A percentile compares a stretch with the other conserved stretches of the same genome.
phyloP scores from a whole-genome alignment of 2,888 invertebrate species.

The Eledone cirrhosa region DNA sequence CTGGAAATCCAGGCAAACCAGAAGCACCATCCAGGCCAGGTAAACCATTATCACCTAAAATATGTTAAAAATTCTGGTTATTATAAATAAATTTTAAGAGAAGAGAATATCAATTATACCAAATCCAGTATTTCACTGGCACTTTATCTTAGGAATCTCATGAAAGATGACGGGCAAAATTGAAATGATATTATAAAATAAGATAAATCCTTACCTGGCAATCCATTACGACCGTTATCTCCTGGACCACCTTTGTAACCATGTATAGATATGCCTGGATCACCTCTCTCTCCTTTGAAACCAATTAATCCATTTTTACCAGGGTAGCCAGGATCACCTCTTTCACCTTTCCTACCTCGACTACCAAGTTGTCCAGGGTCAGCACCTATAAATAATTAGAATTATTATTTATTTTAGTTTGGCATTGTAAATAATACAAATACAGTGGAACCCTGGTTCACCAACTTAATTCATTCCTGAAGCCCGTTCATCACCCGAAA shows the following conservation, averaged over 20 bases:
- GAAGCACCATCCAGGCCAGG: conserved; percentile 58
- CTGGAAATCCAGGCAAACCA: conserved; percentile 41
- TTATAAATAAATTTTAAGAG: background rate
- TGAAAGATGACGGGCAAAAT: too few relatives aligned
- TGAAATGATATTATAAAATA: background rate
- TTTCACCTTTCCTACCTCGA: conserved; percentile 28
- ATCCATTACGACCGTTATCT: conserved; percentile 27
- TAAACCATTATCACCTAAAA: conserved; percentile 54
- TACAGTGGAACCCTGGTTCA: too few relatives aligned
- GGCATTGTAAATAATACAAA: too few relatives aligned
- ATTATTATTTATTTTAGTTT: too few relatives aligned
- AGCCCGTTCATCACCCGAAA: too few relatives aligned
- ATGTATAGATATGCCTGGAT: background rate
- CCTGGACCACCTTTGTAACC: conserved; percentile 32
- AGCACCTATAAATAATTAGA: too few relatives aligned
- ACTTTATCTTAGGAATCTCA: too few relatives aligned
- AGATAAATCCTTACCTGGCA: conserved; percentile 19
- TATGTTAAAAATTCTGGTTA: background rate
- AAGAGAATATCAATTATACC: too few relatives aligned
- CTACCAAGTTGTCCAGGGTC: background rate
- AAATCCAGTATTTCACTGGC: too few relatives aligned
- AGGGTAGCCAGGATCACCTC: background rate
- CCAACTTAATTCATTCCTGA: too few relatives aligned
- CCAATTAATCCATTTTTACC: background rate
- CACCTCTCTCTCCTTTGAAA: background rate